Conservation (phyloP, 2,797 vertebrate species). For the Nasua narica region DNA sequence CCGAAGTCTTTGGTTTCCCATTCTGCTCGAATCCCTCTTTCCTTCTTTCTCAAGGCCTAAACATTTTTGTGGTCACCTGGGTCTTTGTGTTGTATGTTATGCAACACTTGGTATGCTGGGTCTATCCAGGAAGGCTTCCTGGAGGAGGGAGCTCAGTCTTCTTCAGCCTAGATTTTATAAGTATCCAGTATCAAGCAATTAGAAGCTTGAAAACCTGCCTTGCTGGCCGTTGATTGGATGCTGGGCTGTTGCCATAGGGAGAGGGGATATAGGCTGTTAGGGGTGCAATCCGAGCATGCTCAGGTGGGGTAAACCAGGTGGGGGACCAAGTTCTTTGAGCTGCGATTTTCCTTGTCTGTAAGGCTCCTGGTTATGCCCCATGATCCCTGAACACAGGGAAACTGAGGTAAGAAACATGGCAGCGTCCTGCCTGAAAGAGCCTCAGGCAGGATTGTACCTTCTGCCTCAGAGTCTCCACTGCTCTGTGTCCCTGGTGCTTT, state of each 20-base stretch:
- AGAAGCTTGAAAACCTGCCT: neutral
- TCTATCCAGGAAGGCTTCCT: neutral
- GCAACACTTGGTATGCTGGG: neutral
- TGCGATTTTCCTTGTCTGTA: neutral
- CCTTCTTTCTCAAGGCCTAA: neutral
- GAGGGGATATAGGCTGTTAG: neutral
- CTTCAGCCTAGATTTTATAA: neutral
- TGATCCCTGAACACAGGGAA: neutral
- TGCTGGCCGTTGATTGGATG: neutral
- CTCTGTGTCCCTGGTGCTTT: neutral
- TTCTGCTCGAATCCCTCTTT: neutral
- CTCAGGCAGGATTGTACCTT: neutral
- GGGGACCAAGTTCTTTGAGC: neutral
- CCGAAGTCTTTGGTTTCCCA: neutral
- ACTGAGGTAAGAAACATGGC: neutral
- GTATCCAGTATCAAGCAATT: neutral
- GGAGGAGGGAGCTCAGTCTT: neutral
- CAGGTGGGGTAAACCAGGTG: neutral
- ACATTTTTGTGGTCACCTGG: neutral
- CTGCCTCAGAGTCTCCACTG: neutral
- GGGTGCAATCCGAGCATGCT: accelerated
- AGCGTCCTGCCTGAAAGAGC: neutral
- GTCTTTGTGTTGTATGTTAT: neutral
- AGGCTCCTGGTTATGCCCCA: neutral
- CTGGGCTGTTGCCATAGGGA: accelerated